A percentile compares a stretch with the other conserved stretches of the same genome.
Evolutionary conservation across 2,113 vertebrate genomes (phyloP).

Genomic region (Orientallactaga bullata): DNA sequence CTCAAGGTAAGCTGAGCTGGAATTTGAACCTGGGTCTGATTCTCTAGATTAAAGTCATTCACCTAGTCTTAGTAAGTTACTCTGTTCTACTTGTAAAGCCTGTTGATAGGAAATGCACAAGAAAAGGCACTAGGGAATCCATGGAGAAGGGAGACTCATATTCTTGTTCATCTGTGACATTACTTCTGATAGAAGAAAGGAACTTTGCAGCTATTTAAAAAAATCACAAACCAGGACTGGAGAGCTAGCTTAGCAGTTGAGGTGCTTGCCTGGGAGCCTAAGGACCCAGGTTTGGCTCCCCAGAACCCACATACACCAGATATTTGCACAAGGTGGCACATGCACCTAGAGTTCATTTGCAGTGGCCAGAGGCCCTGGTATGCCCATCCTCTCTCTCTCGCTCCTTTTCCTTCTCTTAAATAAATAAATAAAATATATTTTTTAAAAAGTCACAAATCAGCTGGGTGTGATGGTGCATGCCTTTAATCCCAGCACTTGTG

Average conservation of each 20-base stretch:
- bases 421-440: neutral
- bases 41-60: neutral
- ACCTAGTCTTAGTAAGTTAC: neutral
- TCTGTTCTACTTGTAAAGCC: neutral
- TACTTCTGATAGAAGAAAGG: neutral
- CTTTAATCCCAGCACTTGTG: too few relatives aligned
- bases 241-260: too few relatives aligned
- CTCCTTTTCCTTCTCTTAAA: too few relatives aligned
- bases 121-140: neutral
- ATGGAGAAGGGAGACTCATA: neutral
- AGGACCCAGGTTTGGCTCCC: too few relatives aligned
- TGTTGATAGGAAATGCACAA: neutral
- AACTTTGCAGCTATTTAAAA: conserved; percentile 13
- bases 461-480: too few relatives aligned
- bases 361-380: too few relatives aligned
- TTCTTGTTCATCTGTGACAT: neutral
- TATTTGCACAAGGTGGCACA: too few relatives aligned
- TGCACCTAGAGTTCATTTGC: too few relatives aligned
- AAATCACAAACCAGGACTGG: too few relatives aligned
- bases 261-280: too few relatives aligned
- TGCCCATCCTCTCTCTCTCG: too few relatives aligned
- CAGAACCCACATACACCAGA: too few relatives aligned
- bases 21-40: neutral
- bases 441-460: neutral
- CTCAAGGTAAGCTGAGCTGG: neutral